These are phyloP conservation scores for Cataglyphis livida DNA, from an alignment of 2,888 invertebrate species.

Conservation along the genomic window DNA sequence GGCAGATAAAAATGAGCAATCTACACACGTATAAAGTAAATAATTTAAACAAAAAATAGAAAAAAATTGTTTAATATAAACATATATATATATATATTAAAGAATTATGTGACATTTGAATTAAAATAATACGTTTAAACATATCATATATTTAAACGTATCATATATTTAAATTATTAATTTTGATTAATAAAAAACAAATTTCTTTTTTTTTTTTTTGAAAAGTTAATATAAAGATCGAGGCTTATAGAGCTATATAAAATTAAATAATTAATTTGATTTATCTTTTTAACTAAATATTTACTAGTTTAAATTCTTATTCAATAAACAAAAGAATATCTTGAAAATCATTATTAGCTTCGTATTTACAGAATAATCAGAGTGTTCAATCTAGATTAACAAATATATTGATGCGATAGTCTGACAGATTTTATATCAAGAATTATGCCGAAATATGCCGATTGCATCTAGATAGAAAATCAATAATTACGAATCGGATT, in stretches of 20 bases:
- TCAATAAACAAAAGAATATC: background rate
- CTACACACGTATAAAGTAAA: background rate
- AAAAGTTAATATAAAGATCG: constrained; percentile 36
- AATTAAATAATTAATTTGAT: background rate
- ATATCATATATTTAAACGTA: background rate
- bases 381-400: constrained; percentile 8
- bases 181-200: background rate
- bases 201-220: background rate
- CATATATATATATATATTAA: background rate
- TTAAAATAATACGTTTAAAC: background rate
- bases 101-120: background rate
- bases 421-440: constrained; percentile 21
- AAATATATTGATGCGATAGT: constrained; percentile 14
- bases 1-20: background rate
- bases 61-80: background rate
- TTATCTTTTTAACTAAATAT: background rate
- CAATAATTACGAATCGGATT: constrained; percentile 36
- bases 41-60: background rate
- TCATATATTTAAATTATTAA: background rate
- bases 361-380: background rate
- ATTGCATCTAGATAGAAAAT: constrained; percentile 33
- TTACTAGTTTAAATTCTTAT: background rate
- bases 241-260: background rate
- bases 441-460: background rate
- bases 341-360: background rate